Evolutionary conservation across 2,888 invertebrate genomes (phyloP).

Genomic region (Drosophila helvetica): DNA sequence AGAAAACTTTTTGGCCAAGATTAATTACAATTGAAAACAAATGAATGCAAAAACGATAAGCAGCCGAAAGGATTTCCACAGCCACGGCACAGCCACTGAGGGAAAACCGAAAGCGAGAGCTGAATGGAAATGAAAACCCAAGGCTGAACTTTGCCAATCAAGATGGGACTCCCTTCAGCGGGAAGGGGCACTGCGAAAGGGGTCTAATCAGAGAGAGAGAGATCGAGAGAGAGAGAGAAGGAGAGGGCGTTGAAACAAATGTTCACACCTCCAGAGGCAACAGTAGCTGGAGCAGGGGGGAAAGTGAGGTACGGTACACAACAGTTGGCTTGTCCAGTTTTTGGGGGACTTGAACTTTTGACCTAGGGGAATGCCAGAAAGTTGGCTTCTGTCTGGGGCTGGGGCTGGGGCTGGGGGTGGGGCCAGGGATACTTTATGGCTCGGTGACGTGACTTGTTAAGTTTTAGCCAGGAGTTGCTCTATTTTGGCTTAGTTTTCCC

Average conservation of each 20-base stretch:
- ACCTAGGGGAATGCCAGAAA: constrained; percentile 48
- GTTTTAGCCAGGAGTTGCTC: constrained; percentile 24
- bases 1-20: constrained; percentile 75
- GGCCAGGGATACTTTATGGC: constrained; percentile 59
- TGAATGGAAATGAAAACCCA: constrained; percentile 33
- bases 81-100: constrained; percentile 12
- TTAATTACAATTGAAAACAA: constrained; percentile 81
- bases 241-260: constrained; percentile 69
- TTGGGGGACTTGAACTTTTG: constrained; percentile 61
- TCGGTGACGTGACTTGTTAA: constrained; percentile 70
- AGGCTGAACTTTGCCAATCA: constrained; percentile 75
- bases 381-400: constrained; percentile 47
- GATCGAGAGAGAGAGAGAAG: constrained; percentile 42
- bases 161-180: constrained; percentile 55
- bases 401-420: constrained; percentile 39
- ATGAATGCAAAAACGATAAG: constrained; percentile 81
- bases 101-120: constrained; percentile 6
- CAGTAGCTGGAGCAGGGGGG: neutral
- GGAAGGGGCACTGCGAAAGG: constrained; percentile 7
- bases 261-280: constrained; percentile 67
- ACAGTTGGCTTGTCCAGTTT: constrained; percentile 55
- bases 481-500: constrained; percentile 28
- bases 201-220: constrained; percentile 44
- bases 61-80: constrained; percentile 74
- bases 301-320: constrained; percentile 4